Evolutionary conservation across 92 coral and sea anemone species (phyloP), one percentile per base, ranked within the genome.

Genomic region (Palythoa grandiflora): DNA sequence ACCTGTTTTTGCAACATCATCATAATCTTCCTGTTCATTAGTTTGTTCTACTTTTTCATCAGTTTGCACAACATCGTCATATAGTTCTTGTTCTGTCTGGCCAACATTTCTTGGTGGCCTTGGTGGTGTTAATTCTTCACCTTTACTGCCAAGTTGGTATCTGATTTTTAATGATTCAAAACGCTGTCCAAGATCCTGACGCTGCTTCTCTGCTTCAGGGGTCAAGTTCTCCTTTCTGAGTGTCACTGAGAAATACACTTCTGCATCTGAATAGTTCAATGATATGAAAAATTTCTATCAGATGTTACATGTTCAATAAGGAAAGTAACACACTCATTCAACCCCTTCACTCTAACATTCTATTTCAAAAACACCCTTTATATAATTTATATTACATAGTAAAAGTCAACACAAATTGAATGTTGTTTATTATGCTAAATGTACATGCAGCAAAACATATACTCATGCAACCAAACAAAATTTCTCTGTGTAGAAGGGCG

Each of bases 201-300:
- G 95, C 37, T 91, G 91, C 48, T 78, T 93, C 60, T 95, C 97
- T 52, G 93, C 93, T 78, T 83, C 93, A 81, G 90, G 91, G 3
- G 95, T 93, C 1, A 95, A 89, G 4, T 72, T 83, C 68, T 93
- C 93, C 73, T 88, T 87, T 14, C 87, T 89, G 71, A 96, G 92
- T 9, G 92, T 89, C 28, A 88, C 90, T 51, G 96, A 90, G 68
- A 96, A 87, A 86, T 90, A 96, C 63, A 75, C 86, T 71, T 93
- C 95, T 37, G 95, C 96, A 89, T 91, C 99, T 96, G 89, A 66
- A 52, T 37, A 21, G 3, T 4, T 4, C 50, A 44, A 44, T 44
- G 38, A 44, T n/a, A 54, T 10, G 13, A 59, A 15, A 20, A 5
- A 10, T 63, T 15, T 1, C 11, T 28, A 78, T 28, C 53, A 38